A percentile compares a stretch with the other conserved stretches of the same genome.
phyloP scores from a whole-genome alignment of 2,888 invertebrate genomes.

The Pseudococcus jackbeardsleyi region DNA sequence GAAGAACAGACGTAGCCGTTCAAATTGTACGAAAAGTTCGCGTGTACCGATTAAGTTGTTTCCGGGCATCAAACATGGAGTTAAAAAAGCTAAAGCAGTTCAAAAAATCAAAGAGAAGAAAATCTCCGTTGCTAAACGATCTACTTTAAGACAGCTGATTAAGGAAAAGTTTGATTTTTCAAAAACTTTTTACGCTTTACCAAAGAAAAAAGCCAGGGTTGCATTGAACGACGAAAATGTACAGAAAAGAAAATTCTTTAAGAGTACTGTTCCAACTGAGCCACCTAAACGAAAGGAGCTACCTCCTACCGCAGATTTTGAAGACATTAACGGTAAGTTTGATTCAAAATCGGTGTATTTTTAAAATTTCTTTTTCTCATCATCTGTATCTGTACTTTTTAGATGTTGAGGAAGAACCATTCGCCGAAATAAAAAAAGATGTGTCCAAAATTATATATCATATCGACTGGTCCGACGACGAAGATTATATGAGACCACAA shows the following conservation, averaged over 20 bases:
- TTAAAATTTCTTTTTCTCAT: neutral
- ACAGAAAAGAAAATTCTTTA: constrained; percentile 63
- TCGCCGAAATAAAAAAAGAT: constrained; percentile 39
- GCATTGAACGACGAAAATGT: constrained; percentile 28
- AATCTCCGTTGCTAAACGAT: neutral
- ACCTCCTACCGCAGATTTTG: neutral
- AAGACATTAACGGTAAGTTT: constrained; percentile 48
- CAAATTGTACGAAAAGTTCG: neutral
- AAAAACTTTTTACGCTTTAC: constrained; percentile 49
- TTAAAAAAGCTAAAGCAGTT: constrained; percentile 57
- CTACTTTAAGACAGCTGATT: constrained; percentile 7
- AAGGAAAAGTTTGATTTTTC: constrained; percentile 63
- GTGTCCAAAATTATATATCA: constrained; percentile 36
- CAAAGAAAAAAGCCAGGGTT: constrained; percentile 25
- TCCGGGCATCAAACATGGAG: constrained; percentile 59
- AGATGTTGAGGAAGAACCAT: constrained; percentile 52
- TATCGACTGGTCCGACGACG: constrained; percentile 54
- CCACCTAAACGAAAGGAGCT: constrained; percentile 33
- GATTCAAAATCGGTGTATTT: neutral
- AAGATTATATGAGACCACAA: constrained; percentile 53
- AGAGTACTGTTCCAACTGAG: constrained; percentile 35
- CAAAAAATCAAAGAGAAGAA: neutral
- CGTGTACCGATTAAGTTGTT: constrained; percentile 40
- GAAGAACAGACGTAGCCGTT: neutral
- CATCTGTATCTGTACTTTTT: neutral